Evolutionary conservation across 2,797 vertebrate genomes (phyloP).

Genomic region (Gallinago stenura): DNA sequence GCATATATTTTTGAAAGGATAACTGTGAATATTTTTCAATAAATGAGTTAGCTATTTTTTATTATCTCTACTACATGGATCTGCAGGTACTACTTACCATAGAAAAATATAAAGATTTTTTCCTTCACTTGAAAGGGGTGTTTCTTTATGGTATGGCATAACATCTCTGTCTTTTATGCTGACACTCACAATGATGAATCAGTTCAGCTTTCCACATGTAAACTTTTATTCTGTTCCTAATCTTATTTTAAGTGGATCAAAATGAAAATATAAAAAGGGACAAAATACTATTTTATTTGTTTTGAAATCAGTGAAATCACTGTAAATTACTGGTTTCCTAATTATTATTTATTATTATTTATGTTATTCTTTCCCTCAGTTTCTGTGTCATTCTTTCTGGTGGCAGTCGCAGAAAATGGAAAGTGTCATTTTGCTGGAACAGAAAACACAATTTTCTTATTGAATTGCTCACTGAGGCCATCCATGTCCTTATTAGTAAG

Average conservation of each 20-base stretch:
- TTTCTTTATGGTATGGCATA: background rate
- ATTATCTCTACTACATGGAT: background rate
- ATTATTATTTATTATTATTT: background rate
- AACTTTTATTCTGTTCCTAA: background rate
- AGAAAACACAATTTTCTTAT: background rate
- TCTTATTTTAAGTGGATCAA: background rate
- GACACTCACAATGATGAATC: background rate
- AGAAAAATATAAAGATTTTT: background rate
- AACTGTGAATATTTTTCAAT: background rate
- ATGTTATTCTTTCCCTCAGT: background rate
- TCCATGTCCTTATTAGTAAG: background rate
- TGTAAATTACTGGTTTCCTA: background rate
- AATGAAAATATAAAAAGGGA: background rate
- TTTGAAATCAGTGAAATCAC: background rate
- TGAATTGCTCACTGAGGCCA: background rate
- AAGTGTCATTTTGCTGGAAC: background rate
- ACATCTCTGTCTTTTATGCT: background rate
- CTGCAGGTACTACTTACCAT: background rate
- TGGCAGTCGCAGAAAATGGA: slow-evolving; percentile 13
- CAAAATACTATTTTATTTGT: background rate
- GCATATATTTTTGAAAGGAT: background rate
- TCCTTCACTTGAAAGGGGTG: background rate
- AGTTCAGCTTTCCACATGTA: background rate
- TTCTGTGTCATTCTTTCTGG: background rate
- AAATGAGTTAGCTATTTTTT: background rate